A percentile compares a stretch with the other conserved stretches of the same genome.
Evolutionary conservation across 2,797 vertebrate genomes (phyloP).

Genomic region (Triplophysa bombifrons): DNA sequence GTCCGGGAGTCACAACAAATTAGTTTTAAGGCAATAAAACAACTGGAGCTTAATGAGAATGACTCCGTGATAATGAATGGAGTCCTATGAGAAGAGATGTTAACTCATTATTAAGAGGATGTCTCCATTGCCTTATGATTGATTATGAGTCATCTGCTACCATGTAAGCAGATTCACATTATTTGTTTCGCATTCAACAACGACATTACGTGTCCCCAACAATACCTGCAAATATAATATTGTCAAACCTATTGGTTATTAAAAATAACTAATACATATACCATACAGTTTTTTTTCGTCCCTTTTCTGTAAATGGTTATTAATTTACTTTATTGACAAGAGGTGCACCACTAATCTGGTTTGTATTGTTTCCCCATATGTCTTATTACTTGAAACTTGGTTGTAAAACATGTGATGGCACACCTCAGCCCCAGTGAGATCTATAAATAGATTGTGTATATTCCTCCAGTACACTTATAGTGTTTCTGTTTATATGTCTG

Average conservation of each 20-base stretch:
- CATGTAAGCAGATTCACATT: slow-evolving; percentile 25
- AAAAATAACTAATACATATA: too few species aligned
- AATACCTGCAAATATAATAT: not conserved
- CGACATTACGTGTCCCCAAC: not conserved
- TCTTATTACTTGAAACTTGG: not conserved
- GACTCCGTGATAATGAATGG: not conserved
- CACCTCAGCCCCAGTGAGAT: not conserved
- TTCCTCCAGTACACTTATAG: not conserved
- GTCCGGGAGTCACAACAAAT: slow-evolving; percentile 50
- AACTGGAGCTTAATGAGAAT: not conserved
- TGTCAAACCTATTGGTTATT: not conserved
- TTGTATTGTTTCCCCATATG: not conserved
- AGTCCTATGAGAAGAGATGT: not conserved
- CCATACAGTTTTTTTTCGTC: too few species aligned
- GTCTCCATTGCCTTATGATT: not conserved
- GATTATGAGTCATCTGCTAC: slow-evolving; percentile 12
- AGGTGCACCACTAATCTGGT: not conserved
- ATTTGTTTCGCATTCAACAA: not conserved
- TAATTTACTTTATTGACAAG: not conserved
- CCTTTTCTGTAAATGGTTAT: not conserved
- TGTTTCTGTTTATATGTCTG: not conserved
- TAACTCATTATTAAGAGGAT: not conserved
- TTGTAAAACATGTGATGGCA: not conserved
- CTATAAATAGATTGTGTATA: not conserved
- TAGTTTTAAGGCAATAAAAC: slow-evolving; percentile 1